Conservation (phyloP, 2,797 vertebrate species). For the Acrocephalus scirpaceus region DNA sequence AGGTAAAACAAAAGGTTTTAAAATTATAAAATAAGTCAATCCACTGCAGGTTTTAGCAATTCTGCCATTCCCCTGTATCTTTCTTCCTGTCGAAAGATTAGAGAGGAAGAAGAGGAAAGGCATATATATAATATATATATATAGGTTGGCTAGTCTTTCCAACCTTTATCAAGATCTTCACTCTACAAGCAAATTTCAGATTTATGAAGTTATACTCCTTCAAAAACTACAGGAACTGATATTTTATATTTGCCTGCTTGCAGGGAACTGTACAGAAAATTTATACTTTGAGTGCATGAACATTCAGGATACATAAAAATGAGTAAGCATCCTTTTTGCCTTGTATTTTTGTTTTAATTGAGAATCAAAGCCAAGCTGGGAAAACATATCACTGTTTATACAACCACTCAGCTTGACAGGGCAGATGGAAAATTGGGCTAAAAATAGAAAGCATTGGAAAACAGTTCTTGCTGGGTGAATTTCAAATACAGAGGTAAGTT, state of each 20-base stretch:
- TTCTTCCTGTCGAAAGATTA: not conserved
- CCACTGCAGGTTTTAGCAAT: not conserved
- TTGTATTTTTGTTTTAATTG: constrained; percentile 37
- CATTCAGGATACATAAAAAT: constrained; percentile 42
- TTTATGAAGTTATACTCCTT: constrained; percentile 2
- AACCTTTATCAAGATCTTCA: not conserved
- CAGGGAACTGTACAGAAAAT: constrained; percentile 1
- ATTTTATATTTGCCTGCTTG: constrained; percentile 20
- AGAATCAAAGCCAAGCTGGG: constrained; percentile 25
- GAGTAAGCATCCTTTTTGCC: constrained; percentile 16
- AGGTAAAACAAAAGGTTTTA: not conserved
- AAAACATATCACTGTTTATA: constrained; percentile 37
- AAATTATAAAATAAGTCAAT: not conserved
- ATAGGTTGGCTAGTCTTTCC: not conserved
- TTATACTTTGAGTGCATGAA: constrained; percentile 11
- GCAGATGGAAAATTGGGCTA: constrained; percentile 42
- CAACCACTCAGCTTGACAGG: constrained; percentile 21
- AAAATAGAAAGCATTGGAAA: constrained; percentile 2
- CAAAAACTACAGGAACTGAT: not conserved
- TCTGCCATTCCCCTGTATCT: not conserved
- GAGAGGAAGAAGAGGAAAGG: not conserved
- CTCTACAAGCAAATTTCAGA: not conserved
- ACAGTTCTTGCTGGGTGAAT: not conserved
- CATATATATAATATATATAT: not conserved
- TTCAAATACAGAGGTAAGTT: constrained; percentile 6